These are phyloP conservation scores for Escarpia spicata DNA, from an alignment of 2,888 invertebrate genomes.

Conservation along the genomic window DNA sequence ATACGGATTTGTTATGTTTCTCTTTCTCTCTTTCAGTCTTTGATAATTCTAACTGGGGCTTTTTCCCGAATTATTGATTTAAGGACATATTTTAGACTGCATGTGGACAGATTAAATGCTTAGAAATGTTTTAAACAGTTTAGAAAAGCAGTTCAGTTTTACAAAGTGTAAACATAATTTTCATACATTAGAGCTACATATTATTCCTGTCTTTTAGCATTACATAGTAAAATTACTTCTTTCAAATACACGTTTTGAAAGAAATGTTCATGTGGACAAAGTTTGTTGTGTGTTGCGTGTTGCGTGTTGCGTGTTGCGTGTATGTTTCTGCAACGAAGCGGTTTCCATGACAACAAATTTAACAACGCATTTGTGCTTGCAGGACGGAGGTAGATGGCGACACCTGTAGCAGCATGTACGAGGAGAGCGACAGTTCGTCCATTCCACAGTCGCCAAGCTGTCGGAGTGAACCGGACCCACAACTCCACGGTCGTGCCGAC, in stretches of 20 bases:
- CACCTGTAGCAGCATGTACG: conserved; percentile 56
- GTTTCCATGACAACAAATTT: background rate
- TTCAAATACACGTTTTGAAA: background rate
- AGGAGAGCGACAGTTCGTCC: conserved; percentile 51
- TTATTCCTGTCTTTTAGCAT: background rate
- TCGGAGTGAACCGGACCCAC: conserved; percentile 49
- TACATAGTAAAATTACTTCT: background rate
- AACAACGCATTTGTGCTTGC: conserved; percentile 29
- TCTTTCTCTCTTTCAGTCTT: background rate
- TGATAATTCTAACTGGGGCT: background rate
- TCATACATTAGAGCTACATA: too few species aligned
- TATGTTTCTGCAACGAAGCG: background rate
- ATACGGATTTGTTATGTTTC: background rate
- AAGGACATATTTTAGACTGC: background rate
- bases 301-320: background rate
- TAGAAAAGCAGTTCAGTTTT: background rate
- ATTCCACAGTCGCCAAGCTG: conserved; percentile 50
- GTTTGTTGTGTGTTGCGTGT: background rate
- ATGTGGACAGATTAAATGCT: background rate
- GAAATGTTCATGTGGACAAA: background rate
- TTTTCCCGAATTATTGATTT: background rate
- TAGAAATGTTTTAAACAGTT: background rate
- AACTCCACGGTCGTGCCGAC: conserved; percentile 18
- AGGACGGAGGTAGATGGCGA: conserved; percentile 59
- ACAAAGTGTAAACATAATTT: background rate